Conservation (phyloP, 2,888 invertebrate species). For the Drosophila neotestacea region DNA sequence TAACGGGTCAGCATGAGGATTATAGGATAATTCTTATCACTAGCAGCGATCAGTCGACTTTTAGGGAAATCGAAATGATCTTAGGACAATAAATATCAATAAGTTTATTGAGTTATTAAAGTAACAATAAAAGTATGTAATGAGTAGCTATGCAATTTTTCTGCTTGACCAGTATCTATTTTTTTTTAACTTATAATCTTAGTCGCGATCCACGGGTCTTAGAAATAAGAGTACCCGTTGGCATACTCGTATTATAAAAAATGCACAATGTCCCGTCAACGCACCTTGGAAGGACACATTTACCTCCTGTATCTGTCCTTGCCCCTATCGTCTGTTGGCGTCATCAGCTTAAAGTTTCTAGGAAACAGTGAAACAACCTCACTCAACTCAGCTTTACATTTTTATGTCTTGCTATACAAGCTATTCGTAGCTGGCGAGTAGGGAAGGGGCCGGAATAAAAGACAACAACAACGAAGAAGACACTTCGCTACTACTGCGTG, state of each 20-base stretch:
- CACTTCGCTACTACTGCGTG: constrained; percentile 36
- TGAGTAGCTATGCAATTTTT: too few species aligned
- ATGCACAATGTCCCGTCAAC: constrained; percentile 74
- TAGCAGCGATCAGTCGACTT: background rate
- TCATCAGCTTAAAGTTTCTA: constrained; percentile 70
- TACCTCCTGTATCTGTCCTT: background rate
- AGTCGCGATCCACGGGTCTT: too few species aligned
- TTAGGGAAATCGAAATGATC: too few species aligned
- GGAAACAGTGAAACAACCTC: constrained; percentile 20
- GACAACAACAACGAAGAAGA: constrained; percentile 15
- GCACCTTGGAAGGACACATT: constrained; percentile 36
- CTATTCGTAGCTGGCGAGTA: constrained; percentile 24
- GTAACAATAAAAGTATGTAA: background rate
- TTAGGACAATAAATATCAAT: background rate
- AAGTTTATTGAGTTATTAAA: background rate
- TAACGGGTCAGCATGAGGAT: background rate
- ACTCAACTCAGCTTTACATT: constrained; percentile 67
- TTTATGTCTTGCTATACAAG: constrained; percentile 63
- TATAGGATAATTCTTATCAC: background rate
- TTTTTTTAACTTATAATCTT: too few species aligned
- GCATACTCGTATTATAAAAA: constrained; percentile 68
- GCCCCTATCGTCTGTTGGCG: constrained; percentile 24
- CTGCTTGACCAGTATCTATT: too few species aligned
- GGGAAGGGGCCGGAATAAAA: constrained; percentile 1
- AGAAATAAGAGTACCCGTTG: background rate